Base-by-base conservation (phyloP, 2,888 invertebrate species). In the Formica aserva region DNA sequence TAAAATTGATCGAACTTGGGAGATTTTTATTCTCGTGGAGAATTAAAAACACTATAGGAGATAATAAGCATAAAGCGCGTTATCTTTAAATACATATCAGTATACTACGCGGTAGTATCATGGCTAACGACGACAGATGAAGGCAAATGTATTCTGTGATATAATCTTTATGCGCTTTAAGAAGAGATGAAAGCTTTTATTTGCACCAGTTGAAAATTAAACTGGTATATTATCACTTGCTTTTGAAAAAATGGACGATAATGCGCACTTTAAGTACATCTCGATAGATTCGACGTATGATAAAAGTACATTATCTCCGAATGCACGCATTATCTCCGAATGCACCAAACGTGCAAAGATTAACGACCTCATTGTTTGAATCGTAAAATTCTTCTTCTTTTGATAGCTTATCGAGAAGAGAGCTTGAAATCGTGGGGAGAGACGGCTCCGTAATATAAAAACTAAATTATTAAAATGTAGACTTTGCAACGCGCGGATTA, bases 131-230 rank as follows among this genome's bases (percentile, higher is more conserved):
- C 55, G 13, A 5, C 18, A 67, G 26, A 76, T 13, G 66, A 52
- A 48, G 52, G 55, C 35, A n/a, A 52, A 15, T 13, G n/a, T 26
- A 35, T 55, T 26, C 15, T 45, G 45, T 22, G 15, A 75, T 45
- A 63, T 8, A 29, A 45, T 75, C n/a, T 65, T 32, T 0, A 26
- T 45, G 32, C 35, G 15, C 26, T 13, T 76, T n/a, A 67, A 11
- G n/a, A 55, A 35, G 35, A n/a, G 26, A 52, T 26, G 32, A 13
- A 35, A 35, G 11, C 52, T 65, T 76, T 52, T 11, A 35, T 52
- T 66, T 18, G 63, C 32, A 18, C 35, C 22, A 15, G 18, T 26
- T 38, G 38, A 38, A 77, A 77, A 52, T 67, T 66, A 15, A 52
- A 52, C 18, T 65, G 13, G 6, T 52, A 2, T 55, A n/a, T 38